Base-by-base conservation (phyloP, 2,888 invertebrate species). In the Dynastes hyllus region DNA sequence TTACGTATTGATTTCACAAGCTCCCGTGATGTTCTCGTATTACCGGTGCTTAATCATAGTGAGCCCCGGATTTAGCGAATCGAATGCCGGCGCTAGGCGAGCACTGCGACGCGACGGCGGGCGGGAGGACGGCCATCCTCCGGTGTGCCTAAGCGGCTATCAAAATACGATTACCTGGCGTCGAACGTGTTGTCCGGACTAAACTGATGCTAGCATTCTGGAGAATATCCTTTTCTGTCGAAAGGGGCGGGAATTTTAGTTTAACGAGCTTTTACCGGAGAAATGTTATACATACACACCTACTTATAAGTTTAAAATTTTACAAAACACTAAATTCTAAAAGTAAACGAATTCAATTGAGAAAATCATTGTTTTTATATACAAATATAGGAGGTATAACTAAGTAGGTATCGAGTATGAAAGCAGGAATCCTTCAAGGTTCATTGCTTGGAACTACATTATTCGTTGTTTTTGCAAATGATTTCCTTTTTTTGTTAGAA, bases 1-100 rank as follows among this genome's bases (percentile, higher is more conserved):
- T 87, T 87, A 86, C 85, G 88, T 88, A 89, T 89, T 88, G 89
- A 89, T 89, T 89, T 88, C 89, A 86, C 85, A 83, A 84, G 85
- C 85, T 84, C 83, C 85, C 83, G 85, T 85, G 86, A 86, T 87
- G 87, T 87, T 86, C 86, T 87, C 87, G 87, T 86, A 87, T 87
- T 87, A 87, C 87, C 86, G 86, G 81, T 84, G 86, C 84, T 88
- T 88, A 88, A 88, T 88, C 88, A 88, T 87, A 85, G 82, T 85
- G 86, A 87, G 86, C 86, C 86, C 86, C 86, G 86, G 86, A 87
- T 87, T 88, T 87, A 85, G 83, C 81, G 85, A 86, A 85, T 86
- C 83, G 84, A 85, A 84, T 84, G 79, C 82, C n/a, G 22, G 55
- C 61, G 58, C 73, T 75, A 45, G 66, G 55, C 66, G 63, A 40